phyloP scores from a whole-genome alignment of 2,888 invertebrate genomes.

The Dilophus febrilis region DNA sequence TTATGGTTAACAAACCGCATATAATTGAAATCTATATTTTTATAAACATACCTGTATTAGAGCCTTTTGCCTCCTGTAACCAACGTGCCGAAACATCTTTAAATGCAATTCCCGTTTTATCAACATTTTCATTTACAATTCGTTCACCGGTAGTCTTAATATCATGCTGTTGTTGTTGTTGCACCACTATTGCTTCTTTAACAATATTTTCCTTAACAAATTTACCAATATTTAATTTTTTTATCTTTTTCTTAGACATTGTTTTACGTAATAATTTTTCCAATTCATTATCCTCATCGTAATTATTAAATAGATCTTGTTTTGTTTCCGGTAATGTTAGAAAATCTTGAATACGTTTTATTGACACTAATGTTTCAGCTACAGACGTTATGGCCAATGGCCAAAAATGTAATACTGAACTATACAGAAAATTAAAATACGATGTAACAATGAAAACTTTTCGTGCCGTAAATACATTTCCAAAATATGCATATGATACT shows the following conservation, averaged over 20 bases:
- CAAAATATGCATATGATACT: slow-evolving; percentile 39
- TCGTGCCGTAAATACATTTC: slow-evolving; percentile 46
- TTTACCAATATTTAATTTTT: not conserved
- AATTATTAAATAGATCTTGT: slow-evolving; percentile 1
- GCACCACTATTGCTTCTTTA: slow-evolving; percentile 10
- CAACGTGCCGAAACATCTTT: slow-evolving; percentile 4
- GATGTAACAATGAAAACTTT: slow-evolving; percentile 52
- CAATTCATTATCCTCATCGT: not conserved
- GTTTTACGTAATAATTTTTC: not conserved
- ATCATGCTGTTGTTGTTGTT: not conserved
- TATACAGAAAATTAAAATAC: slow-evolving; percentile 38
- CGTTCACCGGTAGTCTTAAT: not conserved
- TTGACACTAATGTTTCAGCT: slow-evolving; percentile 39
- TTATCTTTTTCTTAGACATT: slow-evolving; percentile 8
- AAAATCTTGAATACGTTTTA: slow-evolving; percentile 39
- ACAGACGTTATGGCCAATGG: slow-evolving; percentile 37
- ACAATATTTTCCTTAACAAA: not conserved
- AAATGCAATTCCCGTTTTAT: slow-evolving; percentile 2
- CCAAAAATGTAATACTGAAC: slow-evolving; percentile 37
- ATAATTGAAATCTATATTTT: too few relatives aligned
- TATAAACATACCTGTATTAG: not conserved
- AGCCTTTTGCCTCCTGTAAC: not conserved
- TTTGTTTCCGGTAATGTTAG: slow-evolving; percentile 30
- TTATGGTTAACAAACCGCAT: too few relatives aligned
- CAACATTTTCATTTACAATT: not conserved